Evolutionary conservation across 92 coral and sea anemone species (phyloP).

Genomic region (Siderastrea siderea): DNA sequence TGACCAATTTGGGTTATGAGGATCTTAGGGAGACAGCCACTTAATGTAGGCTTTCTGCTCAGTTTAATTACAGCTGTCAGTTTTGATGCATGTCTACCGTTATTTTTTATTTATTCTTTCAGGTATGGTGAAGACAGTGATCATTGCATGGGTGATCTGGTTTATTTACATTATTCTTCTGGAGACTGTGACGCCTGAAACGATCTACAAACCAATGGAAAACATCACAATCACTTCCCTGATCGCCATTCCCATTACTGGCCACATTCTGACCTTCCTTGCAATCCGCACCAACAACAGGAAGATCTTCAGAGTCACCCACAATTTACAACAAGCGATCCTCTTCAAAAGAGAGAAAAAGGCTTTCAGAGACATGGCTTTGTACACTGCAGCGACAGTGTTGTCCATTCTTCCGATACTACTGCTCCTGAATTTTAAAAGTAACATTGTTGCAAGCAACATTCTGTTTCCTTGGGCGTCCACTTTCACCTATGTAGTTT

Average conservation of each 20-base stretch:
- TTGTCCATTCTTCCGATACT: constrained; percentile 1
- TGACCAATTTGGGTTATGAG: too few relatives aligned
- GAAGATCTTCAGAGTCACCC: not conserved
- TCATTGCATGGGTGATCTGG: constrained; percentile 12
- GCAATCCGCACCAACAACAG: constrained; percentile 27
- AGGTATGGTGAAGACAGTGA: constrained; percentile 31
- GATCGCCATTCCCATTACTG: constrained; percentile 5
- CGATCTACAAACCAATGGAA: constrained; percentile 8
- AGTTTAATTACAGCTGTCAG: not conserved
- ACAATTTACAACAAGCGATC: not conserved
- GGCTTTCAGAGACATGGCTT: not conserved
- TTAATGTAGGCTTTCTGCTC: not conserved
- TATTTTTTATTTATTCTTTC: not conserved
- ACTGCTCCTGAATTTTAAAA: not conserved
- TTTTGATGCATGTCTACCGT: not conserved
- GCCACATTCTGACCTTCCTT: constrained; percentile 15
- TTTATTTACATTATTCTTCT: not conserved
- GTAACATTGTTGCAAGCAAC: not conserved
- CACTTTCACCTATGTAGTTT: not conserved
- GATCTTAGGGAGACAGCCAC: too few relatives aligned
- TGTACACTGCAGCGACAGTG: constrained; percentile 6
- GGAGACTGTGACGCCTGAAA: not conserved
- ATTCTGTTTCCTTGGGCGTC: constrained; percentile 13
- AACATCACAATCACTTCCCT: not conserved
- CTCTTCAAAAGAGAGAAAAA: constrained; percentile 20